Percentiles rank a stretch among this genome's conserved stretches.
Evolutionary conservation across 2,797 vertebrate species (phyloP).

Genomic region (Fistularia commersonii): DNA sequence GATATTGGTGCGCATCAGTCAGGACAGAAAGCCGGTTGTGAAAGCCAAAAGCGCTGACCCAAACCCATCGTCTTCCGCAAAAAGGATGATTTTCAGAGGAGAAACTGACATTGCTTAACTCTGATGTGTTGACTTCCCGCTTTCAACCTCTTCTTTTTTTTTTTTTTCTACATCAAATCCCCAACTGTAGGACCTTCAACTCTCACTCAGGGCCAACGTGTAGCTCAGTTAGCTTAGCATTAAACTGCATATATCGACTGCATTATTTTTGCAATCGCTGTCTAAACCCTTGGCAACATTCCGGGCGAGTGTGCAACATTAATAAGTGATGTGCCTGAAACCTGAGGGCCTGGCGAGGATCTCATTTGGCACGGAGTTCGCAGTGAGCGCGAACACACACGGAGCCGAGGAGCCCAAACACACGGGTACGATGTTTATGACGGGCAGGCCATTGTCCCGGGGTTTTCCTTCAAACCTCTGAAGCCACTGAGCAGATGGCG

Average conservation of each 20-base stretch:
- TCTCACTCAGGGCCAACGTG: no score
- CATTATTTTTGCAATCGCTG: no score
- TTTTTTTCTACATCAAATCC: no score
- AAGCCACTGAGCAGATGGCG: constrained; percentile 49
- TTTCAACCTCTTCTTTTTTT: no score
- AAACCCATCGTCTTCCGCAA: constrained; percentile 55
- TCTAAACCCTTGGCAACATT: no score
- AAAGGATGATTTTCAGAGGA: constrained; percentile 28
- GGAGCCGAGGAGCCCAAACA: constrained; percentile 13
- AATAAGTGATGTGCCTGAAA: not conserved
- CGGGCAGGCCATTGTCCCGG: constrained; percentile 21
- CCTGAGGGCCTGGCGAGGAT: no score
- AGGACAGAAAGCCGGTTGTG: constrained; percentile 52
- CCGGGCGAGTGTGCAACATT: not conserved
- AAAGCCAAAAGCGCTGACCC: constrained; percentile 63
- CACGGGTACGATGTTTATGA: constrained; percentile 17
- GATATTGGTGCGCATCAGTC: constrained; percentile 26
- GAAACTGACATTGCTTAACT: no score
- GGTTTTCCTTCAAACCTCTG: constrained; percentile 31
- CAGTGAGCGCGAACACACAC: constrained; percentile 5
- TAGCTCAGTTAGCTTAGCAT: no score
- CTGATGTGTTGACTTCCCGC: no score
- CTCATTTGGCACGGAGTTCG: no score
- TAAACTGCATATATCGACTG: no score
- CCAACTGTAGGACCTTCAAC: no score